Conservation (phyloP, 2,113 vertebrate genomes). For the Sigmodon hispidus region DNA sequence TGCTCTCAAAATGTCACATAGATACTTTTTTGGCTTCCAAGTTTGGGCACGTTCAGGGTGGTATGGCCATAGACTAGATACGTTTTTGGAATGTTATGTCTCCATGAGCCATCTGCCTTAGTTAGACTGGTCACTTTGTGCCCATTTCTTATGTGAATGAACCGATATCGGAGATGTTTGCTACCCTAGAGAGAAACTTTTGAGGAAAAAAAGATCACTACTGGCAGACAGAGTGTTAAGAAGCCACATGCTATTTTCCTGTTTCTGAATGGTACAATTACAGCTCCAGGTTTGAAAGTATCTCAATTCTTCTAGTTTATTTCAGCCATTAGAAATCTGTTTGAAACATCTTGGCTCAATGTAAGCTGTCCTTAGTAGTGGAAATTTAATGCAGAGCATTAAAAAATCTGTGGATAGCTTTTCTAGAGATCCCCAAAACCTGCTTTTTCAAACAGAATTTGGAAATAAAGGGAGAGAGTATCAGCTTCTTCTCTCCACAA, state of each 20-base stretch:
- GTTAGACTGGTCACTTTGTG: constrained; percentile 54
- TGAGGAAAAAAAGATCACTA: background rate
- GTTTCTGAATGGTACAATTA: constrained; percentile 6
- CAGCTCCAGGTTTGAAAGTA: background rate
- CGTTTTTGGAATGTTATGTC: constrained; percentile 54
- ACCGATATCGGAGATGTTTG: constrained; percentile 61
- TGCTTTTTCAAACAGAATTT: constrained; percentile 11
- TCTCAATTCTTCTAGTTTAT: constrained; percentile 20
- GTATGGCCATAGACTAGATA: no score
- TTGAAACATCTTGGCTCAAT: background rate
- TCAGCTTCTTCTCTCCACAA: background rate
- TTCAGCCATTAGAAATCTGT: background rate
- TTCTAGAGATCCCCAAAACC: background rate
- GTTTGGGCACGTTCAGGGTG: no score
- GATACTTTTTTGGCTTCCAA: no score
- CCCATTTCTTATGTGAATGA: constrained; percentile 60
- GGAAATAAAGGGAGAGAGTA: background rate
- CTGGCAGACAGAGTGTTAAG: background rate
- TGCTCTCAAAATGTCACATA: constrained; percentile 62
- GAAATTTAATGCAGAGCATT: background rate
- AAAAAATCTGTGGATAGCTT: background rate
- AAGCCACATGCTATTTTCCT: constrained; percentile 29
- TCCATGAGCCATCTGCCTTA: constrained; percentile 63
- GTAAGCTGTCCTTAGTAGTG: background rate
- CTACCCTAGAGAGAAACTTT: constrained; percentile 38